These are phyloP conservation scores for Podarcis lilfordi DNA, from an alignment of 2,797 vertebrate species.

Conservation along the genomic window DNA sequence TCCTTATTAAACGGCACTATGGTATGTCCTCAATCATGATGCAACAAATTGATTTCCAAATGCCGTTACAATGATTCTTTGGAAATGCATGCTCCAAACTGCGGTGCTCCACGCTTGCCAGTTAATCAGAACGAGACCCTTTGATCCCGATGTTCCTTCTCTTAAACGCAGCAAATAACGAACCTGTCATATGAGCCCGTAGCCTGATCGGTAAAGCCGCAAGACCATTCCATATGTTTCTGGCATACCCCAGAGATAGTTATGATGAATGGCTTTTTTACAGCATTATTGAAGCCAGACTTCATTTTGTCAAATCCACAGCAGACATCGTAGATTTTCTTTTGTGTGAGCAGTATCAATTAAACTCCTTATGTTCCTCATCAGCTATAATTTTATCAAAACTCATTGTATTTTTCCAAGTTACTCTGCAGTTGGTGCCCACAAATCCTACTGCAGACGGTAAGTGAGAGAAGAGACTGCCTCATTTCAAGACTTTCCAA, in stretches of 20 bases:
- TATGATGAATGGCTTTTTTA: constrained; percentile 62
- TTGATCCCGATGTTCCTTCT: constrained; percentile 46
- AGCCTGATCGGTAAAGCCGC: constrained; percentile 34
- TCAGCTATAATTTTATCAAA: constrained; percentile 65
- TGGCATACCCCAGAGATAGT: constrained; percentile 51
- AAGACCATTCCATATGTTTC: constrained; percentile 52
- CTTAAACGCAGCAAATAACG: constrained; percentile 59
- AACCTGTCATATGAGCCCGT: constrained; percentile 43
- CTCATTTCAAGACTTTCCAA: constrained; percentile 21
- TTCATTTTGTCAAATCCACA: constrained; percentile 60
- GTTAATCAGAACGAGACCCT: constrained; percentile 53
- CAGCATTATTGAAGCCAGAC: constrained; percentile 65
- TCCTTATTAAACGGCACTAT: constrained; percentile 43
- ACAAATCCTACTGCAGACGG: constrained; percentile 47
- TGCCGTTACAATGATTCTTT: neutral
- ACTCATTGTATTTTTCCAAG: constrained; percentile 56
- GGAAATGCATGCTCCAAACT: constrained; percentile 29
- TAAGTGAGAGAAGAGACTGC: constrained; percentile 37
- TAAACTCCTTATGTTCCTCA: constrained; percentile 34
- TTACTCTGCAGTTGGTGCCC: constrained; percentile 46
- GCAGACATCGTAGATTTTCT: constrained; percentile 51
- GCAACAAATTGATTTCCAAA: constrained; percentile 55
- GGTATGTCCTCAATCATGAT: constrained; percentile 43
- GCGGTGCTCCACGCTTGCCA: constrained; percentile 21
- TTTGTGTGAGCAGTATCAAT: constrained; percentile 48